phyloP scores from a whole-genome alignment of 2,888 invertebrate genomes.

The Tetramorium bicarinatum region DNA sequence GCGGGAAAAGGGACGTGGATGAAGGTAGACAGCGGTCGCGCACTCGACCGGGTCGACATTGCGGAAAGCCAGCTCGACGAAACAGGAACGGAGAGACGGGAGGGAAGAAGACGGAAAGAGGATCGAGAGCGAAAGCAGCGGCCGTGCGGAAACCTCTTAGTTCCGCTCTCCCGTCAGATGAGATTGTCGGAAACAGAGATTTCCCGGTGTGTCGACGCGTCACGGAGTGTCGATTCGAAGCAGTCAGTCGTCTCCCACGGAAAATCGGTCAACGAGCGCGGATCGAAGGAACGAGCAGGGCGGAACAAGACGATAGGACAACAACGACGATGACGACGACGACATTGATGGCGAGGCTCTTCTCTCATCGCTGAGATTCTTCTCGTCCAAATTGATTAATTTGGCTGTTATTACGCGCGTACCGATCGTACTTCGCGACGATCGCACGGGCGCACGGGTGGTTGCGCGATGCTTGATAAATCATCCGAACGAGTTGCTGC shows the following conservation, averaged over 20 bases:
- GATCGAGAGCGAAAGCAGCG: slow-evolving; percentile 40
- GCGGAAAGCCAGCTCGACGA: slow-evolving; percentile 19
- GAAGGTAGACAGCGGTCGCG: slow-evolving; percentile 51
- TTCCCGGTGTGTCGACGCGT: slow-evolving; percentile 47
- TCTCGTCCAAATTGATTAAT: slow-evolving; percentile 39
- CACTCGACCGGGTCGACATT: slow-evolving; percentile 50
- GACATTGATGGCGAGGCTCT: background rate
- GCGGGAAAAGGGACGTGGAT: slow-evolving; percentile 21
- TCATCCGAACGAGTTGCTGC: slow-evolving; percentile 64
- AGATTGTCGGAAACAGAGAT: slow-evolving; percentile 42
- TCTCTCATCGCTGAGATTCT: slow-evolving; percentile 6
- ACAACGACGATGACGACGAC: background rate
- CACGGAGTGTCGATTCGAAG: slow-evolving; percentile 32
- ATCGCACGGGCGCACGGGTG: slow-evolving; percentile 59
- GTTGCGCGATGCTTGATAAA: slow-evolving; percentile 71
- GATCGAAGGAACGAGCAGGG: background rate
- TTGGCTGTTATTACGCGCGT: slow-evolving; percentile 53
- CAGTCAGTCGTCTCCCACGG: slow-evolving; percentile 11
- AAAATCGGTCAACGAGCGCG: slow-evolving; percentile 43
- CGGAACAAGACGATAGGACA: background rate
- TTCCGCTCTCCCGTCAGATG: slow-evolving; percentile 31
- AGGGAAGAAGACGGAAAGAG: slow-evolving; percentile 6
- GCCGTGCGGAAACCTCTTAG: slow-evolving; percentile 42
- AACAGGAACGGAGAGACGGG: slow-evolving; percentile 28
- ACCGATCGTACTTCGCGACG: slow-evolving; percentile 63